phyloP scores from a whole-genome alignment of 2,113 vertebrate species.

The Sinocyclocheilus anshuiensis region DNA sequence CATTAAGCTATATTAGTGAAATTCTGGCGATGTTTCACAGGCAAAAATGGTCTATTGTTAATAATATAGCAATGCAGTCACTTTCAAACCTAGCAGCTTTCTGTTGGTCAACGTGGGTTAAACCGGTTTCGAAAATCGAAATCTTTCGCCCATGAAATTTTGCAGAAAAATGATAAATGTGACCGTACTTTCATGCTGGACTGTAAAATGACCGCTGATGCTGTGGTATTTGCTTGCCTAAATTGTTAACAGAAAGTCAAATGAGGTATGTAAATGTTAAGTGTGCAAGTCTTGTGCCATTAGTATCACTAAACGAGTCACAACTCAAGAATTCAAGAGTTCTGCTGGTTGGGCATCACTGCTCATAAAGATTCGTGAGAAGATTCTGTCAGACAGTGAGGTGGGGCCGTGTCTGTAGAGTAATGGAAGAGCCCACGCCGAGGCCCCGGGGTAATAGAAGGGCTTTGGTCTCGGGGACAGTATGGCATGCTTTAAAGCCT shows the following conservation, averaged over 20 bases:
- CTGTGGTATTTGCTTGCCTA: neutral
- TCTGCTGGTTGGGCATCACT: neutral
- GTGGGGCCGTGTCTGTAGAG: constrained; percentile 55
- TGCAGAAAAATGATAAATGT: neutral
- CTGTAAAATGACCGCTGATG: neutral
- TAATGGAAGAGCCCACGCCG: constrained; percentile 58
- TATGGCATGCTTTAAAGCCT: constrained; percentile 61
- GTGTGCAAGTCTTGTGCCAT: neutral
- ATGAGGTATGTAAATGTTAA: neutral
- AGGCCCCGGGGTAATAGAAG: constrained; percentile 56
- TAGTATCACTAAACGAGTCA: neutral
- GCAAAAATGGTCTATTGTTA: neutral
- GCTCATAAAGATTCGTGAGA: neutral
- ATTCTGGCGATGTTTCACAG: neutral
- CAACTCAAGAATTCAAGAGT: neutral
- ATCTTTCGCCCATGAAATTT: neutral
- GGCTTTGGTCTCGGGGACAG: constrained; percentile 50
- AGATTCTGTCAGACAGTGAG: constrained; percentile 47
- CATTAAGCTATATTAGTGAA: neutral
- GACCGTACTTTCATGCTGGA: neutral
- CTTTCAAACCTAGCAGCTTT: neutral
- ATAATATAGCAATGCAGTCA: neutral
- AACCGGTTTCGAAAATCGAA: too few species aligned
- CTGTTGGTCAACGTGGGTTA: too few species aligned
- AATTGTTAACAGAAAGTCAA: neutral